Evolutionary conservation across 2,113 vertebrate genomes (phyloP), one percentile per base, ranked within the genome.

Genomic region (Proteles cristata): DNA sequence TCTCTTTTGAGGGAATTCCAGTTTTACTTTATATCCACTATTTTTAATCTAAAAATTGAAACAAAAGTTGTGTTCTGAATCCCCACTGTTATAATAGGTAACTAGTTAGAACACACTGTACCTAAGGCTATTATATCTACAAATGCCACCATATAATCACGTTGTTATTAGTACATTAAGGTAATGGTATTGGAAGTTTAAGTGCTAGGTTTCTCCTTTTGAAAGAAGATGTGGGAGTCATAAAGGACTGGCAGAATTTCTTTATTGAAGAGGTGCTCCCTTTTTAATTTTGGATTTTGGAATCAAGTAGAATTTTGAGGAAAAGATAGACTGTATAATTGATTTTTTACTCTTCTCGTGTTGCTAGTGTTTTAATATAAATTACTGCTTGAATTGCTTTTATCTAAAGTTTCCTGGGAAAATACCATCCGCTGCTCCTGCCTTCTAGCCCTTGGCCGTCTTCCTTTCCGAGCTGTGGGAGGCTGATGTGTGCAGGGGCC

Each of bases 31-130:
- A 7, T 25, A 66, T 21, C 21, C 11, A 76, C 5, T 87, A 7
- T 25, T 76, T 89, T 48, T 66, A 50, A 85, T 58, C 33, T 87
- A 58, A 71, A 63, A 83, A 66, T 33, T 69, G 53, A 69, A 95
- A 85, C 11, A 58, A 63, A 88, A 65, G 2, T 71, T 63, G n/a
- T 61, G 2, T 69, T 28, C 55, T 79, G 33, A 85, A 69, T 81
- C 11, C 11, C 17, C 66, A 50, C 31, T 45, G 28, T 66, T 73
- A 11, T 39, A 33, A 4, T 58, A 21, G 33, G 28, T 88, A 31
- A 81, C 33, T 63, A 31, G 35, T 61, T 73, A 53, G 68, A 39
- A 28, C 10, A 4, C 26, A 11, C 35, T 7, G 3, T 4, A 2
- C 10, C 23, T 58, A 45, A 69, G 45, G n/a, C 3, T 63, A 0